These are phyloP conservation scores for Eudemis profundana DNA, from an alignment of 2,888 invertebrate genomes.

Conservation along the genomic window DNA sequence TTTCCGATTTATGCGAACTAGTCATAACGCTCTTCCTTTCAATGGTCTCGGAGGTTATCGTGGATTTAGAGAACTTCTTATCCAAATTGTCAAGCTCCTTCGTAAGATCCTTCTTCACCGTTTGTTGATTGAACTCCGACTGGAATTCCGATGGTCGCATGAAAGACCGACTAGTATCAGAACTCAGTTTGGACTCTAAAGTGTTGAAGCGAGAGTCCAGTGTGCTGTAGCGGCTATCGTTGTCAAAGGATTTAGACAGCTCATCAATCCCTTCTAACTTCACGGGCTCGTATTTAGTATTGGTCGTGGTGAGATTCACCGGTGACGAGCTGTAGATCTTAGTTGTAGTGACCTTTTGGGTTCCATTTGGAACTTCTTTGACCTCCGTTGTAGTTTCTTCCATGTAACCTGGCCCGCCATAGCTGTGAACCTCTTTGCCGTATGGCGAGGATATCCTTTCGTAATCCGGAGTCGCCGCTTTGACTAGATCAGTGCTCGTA, in stretches of 20 bases:
- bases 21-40: constrained; percentile 89
- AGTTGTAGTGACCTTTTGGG: constrained; percentile 84
- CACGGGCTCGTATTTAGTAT: constrained; percentile 79
- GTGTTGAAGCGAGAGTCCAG: constrained; percentile 79
- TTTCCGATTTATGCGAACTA: constrained; percentile 85
- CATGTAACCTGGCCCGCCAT: constrained; percentile 77
- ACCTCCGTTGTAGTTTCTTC: constrained; percentile 83
- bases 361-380: constrained; percentile 83
- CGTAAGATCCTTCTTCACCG: constrained; percentile 71
- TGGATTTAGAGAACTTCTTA: constrained; percentile 88
- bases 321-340: constrained; percentile 85
- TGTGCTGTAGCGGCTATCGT: constrained; percentile 79
- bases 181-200: constrained; percentile 76
- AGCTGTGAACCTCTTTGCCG: constrained; percentile 72
- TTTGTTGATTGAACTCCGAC: constrained; percentile 61
- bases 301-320: constrained; percentile 79
- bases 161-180: constrained; percentile 80
- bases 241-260: constrained; percentile 80
- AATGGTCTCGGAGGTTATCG: constrained; percentile 88
- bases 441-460: constrained; percentile 77
- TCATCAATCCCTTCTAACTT: constrained; percentile 83
- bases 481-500: constrained; percentile 69
- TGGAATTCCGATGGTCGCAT: constrained; percentile 83
- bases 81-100: constrained; percentile 86
- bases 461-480: constrained; percentile 73